phyloP scores from a whole-genome alignment of 2,888 invertebrate genomes.

The Anodontia alba region DNA sequence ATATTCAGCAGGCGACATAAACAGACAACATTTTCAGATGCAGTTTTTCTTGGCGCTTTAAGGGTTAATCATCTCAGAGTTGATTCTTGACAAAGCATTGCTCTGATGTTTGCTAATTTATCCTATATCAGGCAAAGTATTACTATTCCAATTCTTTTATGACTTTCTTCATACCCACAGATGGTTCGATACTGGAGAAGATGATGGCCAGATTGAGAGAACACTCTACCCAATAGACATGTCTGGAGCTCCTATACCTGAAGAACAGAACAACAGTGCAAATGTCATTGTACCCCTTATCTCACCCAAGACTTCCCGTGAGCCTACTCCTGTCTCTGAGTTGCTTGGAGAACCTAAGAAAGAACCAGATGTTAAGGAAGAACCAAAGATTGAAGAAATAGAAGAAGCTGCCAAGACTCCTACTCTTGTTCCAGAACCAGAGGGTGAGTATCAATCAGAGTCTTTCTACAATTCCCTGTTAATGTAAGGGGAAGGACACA shows the following conservation, averaged over 20 bases:
- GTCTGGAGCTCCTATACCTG: not conserved
- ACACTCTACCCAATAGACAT: slow-evolving; percentile 53
- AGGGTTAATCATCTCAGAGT: too few species aligned
- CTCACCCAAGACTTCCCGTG: slow-evolving; percentile 25
- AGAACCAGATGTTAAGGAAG: not conserved
- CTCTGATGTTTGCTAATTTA: too few species aligned
- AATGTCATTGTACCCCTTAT: slow-evolving; percentile 48
- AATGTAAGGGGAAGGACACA: too few species aligned
- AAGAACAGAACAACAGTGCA: slow-evolving; percentile 30
- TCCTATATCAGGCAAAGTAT: too few species aligned
- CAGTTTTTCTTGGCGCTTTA: too few species aligned
- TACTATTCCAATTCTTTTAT: too few species aligned
- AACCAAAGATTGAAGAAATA: slow-evolving; percentile 20
- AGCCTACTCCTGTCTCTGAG: slow-evolving; percentile 25
- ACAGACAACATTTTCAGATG: too few species aligned
- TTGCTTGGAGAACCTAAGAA: not conserved
- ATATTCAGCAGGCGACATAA: too few species aligned
- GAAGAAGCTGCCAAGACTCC: slow-evolving; percentile 19
- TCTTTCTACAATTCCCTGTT: too few species aligned
- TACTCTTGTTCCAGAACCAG: slow-evolving; percentile 27
- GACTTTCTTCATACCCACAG: slow-evolving; percentile 57
- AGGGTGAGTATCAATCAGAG: not conserved
- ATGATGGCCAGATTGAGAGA: slow-evolving; percentile 78
- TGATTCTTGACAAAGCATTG: too few species aligned
- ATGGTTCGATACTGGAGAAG: slow-evolving; percentile 83